Conservation (phyloP, 2,888 invertebrate genomes). For the Torymus auratus region DNA sequence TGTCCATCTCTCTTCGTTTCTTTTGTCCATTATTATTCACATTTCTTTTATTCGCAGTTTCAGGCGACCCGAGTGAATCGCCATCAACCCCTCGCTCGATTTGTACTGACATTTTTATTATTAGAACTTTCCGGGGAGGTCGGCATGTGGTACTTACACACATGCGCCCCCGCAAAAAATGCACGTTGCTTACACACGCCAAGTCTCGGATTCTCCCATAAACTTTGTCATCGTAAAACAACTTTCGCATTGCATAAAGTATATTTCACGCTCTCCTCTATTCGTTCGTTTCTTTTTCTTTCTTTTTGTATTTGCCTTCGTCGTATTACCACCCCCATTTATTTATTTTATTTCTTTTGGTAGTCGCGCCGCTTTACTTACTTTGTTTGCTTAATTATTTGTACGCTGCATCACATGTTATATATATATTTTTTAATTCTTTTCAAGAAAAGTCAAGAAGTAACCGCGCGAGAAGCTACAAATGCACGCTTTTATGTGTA, state of each 20-base stretch:
- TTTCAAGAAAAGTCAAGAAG: constrained; percentile 28
- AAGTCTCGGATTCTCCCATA: constrained; percentile 33
- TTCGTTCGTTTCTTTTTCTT: constrained; percentile 19
- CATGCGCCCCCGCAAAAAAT: constrained; percentile 46
- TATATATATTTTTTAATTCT: constrained; percentile 28
- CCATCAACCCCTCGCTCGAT: constrained; percentile 67
- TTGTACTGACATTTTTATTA: constrained; percentile 74
- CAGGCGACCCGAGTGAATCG: constrained; percentile 58
- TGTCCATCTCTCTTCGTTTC: constrained; percentile 4
- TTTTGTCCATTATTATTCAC: constrained; percentile 50
- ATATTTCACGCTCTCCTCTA: constrained; percentile 2
- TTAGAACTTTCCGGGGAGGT: constrained; percentile 68
- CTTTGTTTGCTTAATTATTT: constrained; percentile 55
- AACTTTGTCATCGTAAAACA: constrained; percentile 41
- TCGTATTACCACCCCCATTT: constrained; percentile 1
- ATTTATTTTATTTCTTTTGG: background rate
- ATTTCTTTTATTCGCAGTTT: constrained; percentile 58
- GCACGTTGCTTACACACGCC: constrained; percentile 10
- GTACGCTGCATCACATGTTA: constrained; percentile 63
- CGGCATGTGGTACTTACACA: constrained; percentile 54
- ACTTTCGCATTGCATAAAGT: background rate
- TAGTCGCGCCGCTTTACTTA: too few species aligned
- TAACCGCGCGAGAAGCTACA: constrained; percentile 10
- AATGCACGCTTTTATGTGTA: constrained; percentile 8
- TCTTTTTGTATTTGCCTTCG: constrained; percentile 26